Conservation (phyloP, 2,888 invertebrate species). For the Stegana nigrithorax region DNA sequence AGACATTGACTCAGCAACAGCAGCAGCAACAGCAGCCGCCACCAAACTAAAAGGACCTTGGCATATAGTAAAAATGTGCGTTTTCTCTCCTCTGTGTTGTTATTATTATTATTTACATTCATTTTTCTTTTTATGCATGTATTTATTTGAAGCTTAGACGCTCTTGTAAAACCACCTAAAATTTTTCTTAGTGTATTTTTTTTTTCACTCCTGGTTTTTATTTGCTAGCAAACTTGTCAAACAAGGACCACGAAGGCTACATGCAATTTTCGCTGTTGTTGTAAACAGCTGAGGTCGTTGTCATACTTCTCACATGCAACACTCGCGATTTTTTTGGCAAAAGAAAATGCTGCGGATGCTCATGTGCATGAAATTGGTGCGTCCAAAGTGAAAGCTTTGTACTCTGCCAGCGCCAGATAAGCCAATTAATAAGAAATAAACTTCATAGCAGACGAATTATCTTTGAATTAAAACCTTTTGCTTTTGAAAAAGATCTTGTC, state of each 20-base stretch:
- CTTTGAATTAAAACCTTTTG: not conserved
- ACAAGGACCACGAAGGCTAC: not conserved
- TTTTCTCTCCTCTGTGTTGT: too few species aligned
- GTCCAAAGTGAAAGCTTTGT: not conserved
- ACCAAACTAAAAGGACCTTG: too few species aligned
- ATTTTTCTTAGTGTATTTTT: too few species aligned
- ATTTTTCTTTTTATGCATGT: not conserved
- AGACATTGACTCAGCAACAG: not conserved
- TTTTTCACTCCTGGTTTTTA: too few species aligned
- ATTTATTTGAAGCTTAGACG: not conserved
- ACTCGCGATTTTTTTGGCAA: too few species aligned
- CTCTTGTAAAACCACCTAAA: too few species aligned
- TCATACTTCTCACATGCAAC: constrained; percentile 14
- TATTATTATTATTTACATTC: not conserved
- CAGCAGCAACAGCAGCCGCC: too few species aligned
- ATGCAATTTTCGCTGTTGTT: constrained; percentile 7
- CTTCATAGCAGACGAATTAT: not conserved
- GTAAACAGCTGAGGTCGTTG: constrained; percentile 22
- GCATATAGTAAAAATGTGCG: not conserved
- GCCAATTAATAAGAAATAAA: too few species aligned
- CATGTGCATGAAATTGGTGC: not conserved
- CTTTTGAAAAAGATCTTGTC: too few species aligned
- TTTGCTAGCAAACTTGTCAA: not conserved
- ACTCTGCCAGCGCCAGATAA: too few species aligned
- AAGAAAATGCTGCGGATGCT: not conserved